Percentiles rank a stretch among this genome's conserved stretches.
Evolutionary conservation across 2,888 invertebrate genomes (phyloP).

Genomic region (Oconnorella tubifera): DNA sequence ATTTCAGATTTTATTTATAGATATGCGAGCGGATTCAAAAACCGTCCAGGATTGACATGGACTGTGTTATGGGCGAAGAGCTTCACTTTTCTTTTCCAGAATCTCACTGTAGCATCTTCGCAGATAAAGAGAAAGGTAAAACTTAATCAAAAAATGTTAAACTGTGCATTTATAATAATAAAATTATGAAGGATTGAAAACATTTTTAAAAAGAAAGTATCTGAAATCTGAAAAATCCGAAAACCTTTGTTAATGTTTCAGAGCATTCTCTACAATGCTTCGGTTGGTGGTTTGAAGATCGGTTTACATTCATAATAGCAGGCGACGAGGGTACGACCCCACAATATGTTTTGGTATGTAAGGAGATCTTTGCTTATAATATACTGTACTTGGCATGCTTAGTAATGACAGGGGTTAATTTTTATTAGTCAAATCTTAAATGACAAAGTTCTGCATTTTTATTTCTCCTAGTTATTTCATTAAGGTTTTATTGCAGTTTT

Average conservation of each 20-base stretch:
- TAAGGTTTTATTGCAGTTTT: no score
- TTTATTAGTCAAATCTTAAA: no score
- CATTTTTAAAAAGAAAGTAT: no score
- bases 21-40: conserved; percentile 18
- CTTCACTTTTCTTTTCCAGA: conserved; percentile 23
- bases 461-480: no score
- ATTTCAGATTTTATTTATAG: neutral
- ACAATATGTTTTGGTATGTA: conserved; percentile 44
- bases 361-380: no score
- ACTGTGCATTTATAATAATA: no score
- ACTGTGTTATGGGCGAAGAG: conserved; percentile 24
- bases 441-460: no score
- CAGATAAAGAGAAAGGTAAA: conserved; percentile 17
- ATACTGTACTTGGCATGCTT: no score
- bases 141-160: no score
- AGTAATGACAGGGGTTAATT: no score
- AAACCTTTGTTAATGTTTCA: conserved; percentile 35
- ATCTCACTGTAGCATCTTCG: conserved; percentile 24
- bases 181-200: no score
- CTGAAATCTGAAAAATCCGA: no score
- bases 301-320: conserved; percentile 44
- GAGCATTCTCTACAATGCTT: conserved; percentile 44
- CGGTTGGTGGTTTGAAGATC: conserved; percentile 45
- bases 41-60: conserved; percentile 21
- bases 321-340: conserved; percentile 39